Evolutionary conservation across 2,797 vertebrate species (phyloP).

Genomic region (Melanotaenia parkinsoni): DNA sequence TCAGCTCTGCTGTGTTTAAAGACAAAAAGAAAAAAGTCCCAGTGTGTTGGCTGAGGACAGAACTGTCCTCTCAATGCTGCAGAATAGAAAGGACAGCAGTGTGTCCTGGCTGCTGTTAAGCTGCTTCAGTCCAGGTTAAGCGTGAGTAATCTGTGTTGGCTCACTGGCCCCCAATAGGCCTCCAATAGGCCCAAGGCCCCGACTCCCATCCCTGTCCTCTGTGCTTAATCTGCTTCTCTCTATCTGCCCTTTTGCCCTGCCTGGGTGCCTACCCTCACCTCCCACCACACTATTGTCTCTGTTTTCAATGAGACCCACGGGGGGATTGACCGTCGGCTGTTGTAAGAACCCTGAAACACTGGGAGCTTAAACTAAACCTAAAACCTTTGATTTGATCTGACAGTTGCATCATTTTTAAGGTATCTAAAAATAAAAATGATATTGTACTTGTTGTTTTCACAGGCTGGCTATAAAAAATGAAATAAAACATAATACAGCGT

Average conservation of each 20-base stretch:
- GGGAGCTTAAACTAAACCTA: neutral
- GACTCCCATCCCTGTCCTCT: conserved; percentile 31
- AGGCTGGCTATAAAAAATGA: too few relatives aligned
- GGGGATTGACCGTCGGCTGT: neutral
- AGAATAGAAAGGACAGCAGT: conserved; percentile 43
- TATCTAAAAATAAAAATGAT: neutral
- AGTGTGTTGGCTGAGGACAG: neutral
- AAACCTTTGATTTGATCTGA: neutral
- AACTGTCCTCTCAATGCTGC: conserved; percentile 27
- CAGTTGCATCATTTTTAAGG: neutral
- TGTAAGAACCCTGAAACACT: too few relatives aligned
- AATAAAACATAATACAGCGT: too few relatives aligned
- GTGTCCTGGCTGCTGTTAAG: conserved; percentile 47
- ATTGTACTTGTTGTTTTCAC: too few relatives aligned
- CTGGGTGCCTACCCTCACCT: conserved; percentile 2
- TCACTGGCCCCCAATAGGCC: conserved; percentile 33
- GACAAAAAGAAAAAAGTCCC: neutral
- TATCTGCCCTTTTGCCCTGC: conserved; percentile 36
- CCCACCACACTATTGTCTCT: conserved; percentile 35
- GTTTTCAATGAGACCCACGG: conserved; percentile 7
- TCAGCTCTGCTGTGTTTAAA: neutral
- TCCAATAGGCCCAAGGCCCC: conserved; percentile 37
- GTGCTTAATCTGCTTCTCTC: conserved; percentile 52
- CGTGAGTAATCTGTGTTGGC: conserved; percentile 70
- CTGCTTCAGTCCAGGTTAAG: conserved; percentile 70